A percentile compares a stretch with the other conserved stretches of the same genome.
These are phyloP conservation scores for Procambarus virginalis DNA, from an alignment of 1,140 invertebrate species.

Conservation along the genomic window DNA sequence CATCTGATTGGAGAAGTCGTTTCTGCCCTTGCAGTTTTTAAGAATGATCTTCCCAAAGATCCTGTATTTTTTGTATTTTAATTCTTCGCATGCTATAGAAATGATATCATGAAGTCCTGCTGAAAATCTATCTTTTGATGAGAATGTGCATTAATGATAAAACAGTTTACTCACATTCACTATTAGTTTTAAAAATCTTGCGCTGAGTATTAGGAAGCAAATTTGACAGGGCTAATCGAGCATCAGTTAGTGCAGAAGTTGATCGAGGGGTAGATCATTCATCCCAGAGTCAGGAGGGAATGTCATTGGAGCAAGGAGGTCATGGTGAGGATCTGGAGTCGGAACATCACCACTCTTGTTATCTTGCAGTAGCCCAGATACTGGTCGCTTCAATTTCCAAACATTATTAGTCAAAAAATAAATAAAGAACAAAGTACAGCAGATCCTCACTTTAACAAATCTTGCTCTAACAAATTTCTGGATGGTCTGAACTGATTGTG, in stretches of 20 bases:
- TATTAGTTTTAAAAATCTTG: constrained; percentile 46
- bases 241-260: constrained; percentile 28
- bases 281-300: not conserved
- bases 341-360: not conserved
- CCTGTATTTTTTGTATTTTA: too few relatives aligned
- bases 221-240: constrained; percentile 34
- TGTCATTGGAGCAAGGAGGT: constrained; percentile 35
- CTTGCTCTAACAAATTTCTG: too few relatives aligned
- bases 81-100: too few relatives aligned
- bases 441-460: too few relatives aligned
- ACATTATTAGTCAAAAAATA: not conserved
- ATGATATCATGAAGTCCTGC: too few relatives aligned
- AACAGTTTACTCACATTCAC: constrained; percentile 42
- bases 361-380: constrained; percentile 44
- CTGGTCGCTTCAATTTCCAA: constrained; percentile 36
- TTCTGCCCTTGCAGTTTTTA: too few relatives aligned
- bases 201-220: constrained; percentile 44
- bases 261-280: constrained; percentile 15
- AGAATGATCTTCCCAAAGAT: too few relatives aligned
- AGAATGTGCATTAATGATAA: not conserved
- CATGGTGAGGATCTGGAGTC: constrained; percentile 41
- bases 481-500: too few relatives aligned
- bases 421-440: too few relatives aligned
- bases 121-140: too few relatives aligned
- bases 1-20: too few relatives aligned